These are phyloP conservation scores for Lontra canadensis DNA, from an alignment of 2,113 vertebrate species.

Conservation along the genomic window DNA sequence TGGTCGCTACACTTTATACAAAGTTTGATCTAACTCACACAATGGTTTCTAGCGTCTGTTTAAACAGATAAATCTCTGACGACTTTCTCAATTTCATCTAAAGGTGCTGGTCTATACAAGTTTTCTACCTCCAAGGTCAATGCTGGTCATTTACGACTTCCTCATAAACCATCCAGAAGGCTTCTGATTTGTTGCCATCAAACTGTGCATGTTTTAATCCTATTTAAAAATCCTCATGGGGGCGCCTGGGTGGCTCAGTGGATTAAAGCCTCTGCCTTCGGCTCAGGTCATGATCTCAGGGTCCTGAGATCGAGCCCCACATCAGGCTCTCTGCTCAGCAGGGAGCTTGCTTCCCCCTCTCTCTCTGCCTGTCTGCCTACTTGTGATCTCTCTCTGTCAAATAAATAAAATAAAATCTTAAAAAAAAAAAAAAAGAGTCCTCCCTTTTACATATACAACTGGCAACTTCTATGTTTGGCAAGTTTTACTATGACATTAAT, in stretches of 20 bases:
- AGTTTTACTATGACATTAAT: not conserved
- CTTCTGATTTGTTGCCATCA: not conserved
- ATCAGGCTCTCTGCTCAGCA: no score
- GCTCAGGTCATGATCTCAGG: no score
- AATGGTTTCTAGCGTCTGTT: not conserved
- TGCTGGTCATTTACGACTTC: not conserved
- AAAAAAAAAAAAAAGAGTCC: no score
- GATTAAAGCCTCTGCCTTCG: no score
- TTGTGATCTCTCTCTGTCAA: no score
- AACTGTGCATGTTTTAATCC: not conserved
- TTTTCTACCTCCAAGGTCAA: not conserved
- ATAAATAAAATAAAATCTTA: no score
- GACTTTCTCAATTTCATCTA: not conserved
- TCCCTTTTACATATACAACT: no score
- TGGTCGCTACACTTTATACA: not conserved
- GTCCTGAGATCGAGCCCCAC: no score
- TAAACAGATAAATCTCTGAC: not conserved
- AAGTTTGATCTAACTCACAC: not conserved
- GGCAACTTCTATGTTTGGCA: not conserved
- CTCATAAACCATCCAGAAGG: not conserved
- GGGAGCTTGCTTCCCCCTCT: no score
- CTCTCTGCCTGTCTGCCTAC: no score
- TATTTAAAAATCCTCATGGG: not conserved
- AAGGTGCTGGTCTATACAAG: not conserved
- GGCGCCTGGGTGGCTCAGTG: no score